These are phyloP conservation scores for Latrodectus hesperus DNA, from an alignment of 2,888 invertebrate genomes.

Conservation along the genomic window DNA sequence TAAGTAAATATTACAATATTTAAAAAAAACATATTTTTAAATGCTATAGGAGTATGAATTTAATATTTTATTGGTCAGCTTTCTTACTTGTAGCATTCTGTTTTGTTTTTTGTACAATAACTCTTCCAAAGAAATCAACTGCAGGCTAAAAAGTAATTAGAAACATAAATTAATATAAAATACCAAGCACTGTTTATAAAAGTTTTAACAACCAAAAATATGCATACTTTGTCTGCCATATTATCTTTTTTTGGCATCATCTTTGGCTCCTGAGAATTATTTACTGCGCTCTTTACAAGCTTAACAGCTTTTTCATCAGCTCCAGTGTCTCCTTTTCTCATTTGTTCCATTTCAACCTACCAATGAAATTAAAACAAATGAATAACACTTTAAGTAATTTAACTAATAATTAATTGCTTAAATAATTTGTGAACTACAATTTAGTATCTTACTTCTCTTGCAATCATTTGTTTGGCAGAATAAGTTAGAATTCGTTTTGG, in stretches of 20 bases:
- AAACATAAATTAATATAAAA: conserved; percentile 1
- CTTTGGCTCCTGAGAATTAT: conserved; percentile 10
- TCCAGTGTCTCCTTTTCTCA: conserved; percentile 78
- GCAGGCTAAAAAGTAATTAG: conserved; percentile 30
- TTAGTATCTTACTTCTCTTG: conserved; percentile 79
- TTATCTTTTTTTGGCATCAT: conserved; percentile 21
- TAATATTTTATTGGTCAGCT: neutral
- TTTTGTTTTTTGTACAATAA: conserved; percentile 21
- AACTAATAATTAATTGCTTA: too few relatives aligned
- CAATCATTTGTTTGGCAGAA: conserved; percentile 85
- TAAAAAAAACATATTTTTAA: neutral
- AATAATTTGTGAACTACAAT: too few relatives aligned
- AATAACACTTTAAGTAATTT: neutral
- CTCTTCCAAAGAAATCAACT: conserved; percentile 58
- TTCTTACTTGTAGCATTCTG: conserved; percentile 8
- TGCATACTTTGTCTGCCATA: conserved; percentile 38
- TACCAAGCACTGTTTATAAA: neutral
- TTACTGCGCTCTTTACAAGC: neutral
- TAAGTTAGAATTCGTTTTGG: conserved; percentile 79
- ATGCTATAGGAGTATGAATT: neutral
- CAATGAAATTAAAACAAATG: neutral
- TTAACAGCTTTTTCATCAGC: conserved; percentile 28
- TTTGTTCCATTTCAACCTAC: conserved; percentile 84
- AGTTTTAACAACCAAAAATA: neutral
- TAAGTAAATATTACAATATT: neutral